phyloP scores from a whole-genome alignment of 2,113 vertebrate genomes.

The Chaenogobius annularis region DNA sequence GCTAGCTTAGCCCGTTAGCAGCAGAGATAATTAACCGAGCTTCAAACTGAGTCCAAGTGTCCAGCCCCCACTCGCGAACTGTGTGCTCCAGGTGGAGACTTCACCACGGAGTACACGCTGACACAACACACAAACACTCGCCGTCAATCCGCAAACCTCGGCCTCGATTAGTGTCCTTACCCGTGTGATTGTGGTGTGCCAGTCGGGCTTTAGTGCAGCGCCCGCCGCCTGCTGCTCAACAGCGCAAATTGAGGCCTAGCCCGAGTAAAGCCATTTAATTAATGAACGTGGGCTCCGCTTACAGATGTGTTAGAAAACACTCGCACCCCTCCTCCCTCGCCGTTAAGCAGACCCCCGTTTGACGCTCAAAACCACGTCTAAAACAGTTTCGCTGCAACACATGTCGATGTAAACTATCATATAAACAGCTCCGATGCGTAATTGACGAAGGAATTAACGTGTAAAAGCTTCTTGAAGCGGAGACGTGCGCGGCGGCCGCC shows the following conservation, averaged over 20 bases:
- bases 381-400: conserved; percentile 56
- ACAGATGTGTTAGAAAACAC: conserved; percentile 77
- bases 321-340: conserved; percentile 59
- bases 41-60: conserved; percentile 57
- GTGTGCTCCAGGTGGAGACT: conserved; percentile 55
- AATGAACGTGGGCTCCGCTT: conserved; percentile 77
- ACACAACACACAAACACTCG: conserved; percentile 34
- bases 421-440: conserved; percentile 58
- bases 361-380: conserved; percentile 49
- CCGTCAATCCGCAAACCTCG: conserved; percentile 57
- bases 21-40: conserved; percentile 72
- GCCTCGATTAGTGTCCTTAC: conserved; percentile 73
- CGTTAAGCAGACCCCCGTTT: conserved; percentile 51
- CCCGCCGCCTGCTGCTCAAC: conserved; percentile 72
- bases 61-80: conserved; percentile 45
- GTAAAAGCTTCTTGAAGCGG: conserved; percentile 60
- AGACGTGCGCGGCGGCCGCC: conserved; percentile 64
- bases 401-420: conserved; percentile 57
- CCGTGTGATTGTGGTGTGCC: conserved; percentile 67
- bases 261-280: conserved; percentile 79
- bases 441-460: conserved; percentile 65
- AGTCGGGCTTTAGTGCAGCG: conserved; percentile 66
- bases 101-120: conserved; percentile 20
- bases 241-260: conserved; percentile 79
- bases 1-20: conserved; percentile 74